These are phyloP conservation scores for Alviniconcha marisindica DNA, from an alignment of 1,140 invertebrate species.

Conservation along the genomic window DNA sequence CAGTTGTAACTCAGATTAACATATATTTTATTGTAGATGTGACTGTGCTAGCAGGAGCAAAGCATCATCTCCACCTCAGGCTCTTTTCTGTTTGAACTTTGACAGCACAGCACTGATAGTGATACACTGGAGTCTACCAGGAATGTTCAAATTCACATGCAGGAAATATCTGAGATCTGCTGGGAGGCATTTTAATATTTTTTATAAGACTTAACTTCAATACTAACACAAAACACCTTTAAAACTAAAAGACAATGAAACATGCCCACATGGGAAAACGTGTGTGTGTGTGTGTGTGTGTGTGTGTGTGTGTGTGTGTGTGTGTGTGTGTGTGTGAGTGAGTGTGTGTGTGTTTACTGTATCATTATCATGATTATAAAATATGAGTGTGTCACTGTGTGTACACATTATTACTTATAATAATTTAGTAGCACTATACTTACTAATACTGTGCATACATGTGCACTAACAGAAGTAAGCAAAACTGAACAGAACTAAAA, in stretches of 20 bases:
- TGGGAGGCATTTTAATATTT: not conserved
- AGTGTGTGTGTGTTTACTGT: not conserved
- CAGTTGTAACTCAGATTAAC: too few species aligned
- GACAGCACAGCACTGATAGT: not conserved
- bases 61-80: too few species aligned
- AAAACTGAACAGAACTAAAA: too few species aligned
- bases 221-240: too few species aligned
- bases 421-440: not conserved
- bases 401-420: not conserved
- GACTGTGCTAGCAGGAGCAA: too few species aligned
- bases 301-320: slow-evolving; percentile 2
- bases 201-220: too few species aligned
- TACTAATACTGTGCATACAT: not conserved
- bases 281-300: slow-evolving; percentile 11
- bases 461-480: not conserved
- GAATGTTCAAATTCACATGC: not conserved
- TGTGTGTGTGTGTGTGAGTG: not conserved
- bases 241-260: too few species aligned
- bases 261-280: not conserved
- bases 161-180: not conserved
- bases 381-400: not conserved
- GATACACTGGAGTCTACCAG: not conserved
- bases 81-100: not conserved
- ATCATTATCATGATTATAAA: too few species aligned
- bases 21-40: too few species aligned